phyloP scores from a whole-genome alignment of 2,797 vertebrate species.

The Fratercula arctica region DNA sequence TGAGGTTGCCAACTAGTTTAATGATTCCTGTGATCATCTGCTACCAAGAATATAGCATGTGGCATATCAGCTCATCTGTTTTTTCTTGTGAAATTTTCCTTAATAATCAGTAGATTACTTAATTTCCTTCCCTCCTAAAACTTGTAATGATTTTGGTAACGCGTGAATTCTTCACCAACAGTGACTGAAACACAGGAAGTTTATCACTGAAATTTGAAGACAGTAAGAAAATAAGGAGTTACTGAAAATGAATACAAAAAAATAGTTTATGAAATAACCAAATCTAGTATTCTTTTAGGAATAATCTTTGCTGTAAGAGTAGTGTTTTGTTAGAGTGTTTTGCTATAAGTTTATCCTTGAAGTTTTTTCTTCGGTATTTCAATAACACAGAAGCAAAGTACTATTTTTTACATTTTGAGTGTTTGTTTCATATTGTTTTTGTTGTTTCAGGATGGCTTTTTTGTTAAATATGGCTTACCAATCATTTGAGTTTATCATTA shows the following conservation, averaged over 20 bases:
- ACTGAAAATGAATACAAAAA: not conserved
- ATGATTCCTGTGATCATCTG: not conserved
- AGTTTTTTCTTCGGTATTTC: not conserved
- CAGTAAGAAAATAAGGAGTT: not conserved
- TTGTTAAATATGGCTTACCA: not conserved
- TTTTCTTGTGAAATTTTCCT: not conserved
- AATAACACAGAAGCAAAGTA: not conserved
- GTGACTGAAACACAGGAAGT: not conserved
- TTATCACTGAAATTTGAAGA: not conserved
- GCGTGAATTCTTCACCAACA: not conserved
- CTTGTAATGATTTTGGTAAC: not conserved
- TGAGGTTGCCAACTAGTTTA: not conserved
- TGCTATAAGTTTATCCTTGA: not conserved
- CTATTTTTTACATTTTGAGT: not conserved
- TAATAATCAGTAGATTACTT: not conserved
- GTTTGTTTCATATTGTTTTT: not conserved
- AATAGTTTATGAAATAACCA: rapidly evolving
- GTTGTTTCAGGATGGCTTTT: rapidly evolving
- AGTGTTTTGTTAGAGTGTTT: not conserved
- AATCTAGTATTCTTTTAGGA: not conserved
- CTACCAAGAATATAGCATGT: not conserved
- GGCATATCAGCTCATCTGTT: not conserved
- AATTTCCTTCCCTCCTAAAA: not conserved
- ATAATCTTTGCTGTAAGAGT: not conserved
- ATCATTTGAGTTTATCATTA: not conserved